Conservation (phyloP, 2,888 invertebrate genomes). For the Megamerina dolium region DNA sequence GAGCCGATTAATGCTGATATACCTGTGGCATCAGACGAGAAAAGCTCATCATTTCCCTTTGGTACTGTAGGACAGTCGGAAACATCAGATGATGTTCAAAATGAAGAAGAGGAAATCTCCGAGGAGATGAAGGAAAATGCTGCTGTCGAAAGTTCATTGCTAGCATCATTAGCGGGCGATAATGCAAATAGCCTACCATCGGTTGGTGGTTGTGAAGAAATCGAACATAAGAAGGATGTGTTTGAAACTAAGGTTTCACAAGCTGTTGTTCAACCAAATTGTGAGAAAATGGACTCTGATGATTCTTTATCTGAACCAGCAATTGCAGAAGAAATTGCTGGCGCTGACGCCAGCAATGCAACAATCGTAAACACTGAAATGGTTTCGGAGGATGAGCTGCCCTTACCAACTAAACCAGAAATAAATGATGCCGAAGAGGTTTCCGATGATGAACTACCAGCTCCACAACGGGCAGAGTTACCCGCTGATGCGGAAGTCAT, state of each 20-base stretch:
- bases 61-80: conserved; percentile 41
- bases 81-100: conserved; percentile 43
- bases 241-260: conserved; percentile 32
- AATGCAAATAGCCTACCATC: conserved; percentile 50
- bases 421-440: conserved; percentile 79
- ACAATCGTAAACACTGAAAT: conserved; percentile 74
- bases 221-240: conserved; percentile 32
- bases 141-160: conserved; percentile 42
- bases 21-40: conserved; percentile 34
- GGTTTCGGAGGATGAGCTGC: conserved; percentile 78
- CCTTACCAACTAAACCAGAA: conserved; percentile 65
- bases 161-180: conserved; percentile 48
- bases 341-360: conserved; percentile 40
- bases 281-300: conserved; percentile 33
- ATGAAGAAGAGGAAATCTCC: conserved; percentile 24
- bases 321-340: conserved; percentile 39
- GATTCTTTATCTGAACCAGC: conserved; percentile 43
- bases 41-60: conserved; percentile 49
- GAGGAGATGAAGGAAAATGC: conserved; percentile 36
- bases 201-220: conserved; percentile 41
- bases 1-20: conserved; percentile 15
- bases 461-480: conserved; percentile 64
- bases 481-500: conserved; percentile 72
- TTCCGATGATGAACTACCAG: conserved; percentile 70
- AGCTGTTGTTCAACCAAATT: conserved; percentile 25